A percentile compares a stretch with the other conserved stretches of the same genome.
These are phyloP conservation scores for Tautogolabrus adspersus DNA, from an alignment of 2,113 vertebrate species.

Conservation along the genomic window DNA sequence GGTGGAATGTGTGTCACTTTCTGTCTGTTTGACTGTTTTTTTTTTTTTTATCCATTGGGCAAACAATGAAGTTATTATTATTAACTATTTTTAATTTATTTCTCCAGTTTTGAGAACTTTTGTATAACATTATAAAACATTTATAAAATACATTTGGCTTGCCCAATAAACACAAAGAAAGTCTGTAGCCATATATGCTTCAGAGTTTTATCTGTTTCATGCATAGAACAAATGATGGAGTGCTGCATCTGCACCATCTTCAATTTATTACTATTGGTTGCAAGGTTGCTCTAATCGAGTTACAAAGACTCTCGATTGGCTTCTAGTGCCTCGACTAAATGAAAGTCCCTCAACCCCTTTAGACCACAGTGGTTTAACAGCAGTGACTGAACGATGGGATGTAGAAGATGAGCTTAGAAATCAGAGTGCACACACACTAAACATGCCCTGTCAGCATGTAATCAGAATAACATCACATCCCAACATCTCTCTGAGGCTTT, in stretches of 20 bases:
- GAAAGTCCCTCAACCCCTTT: conserved; percentile 26
- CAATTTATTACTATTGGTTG: conserved; percentile 57
- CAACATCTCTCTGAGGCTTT: conserved; percentile 44
- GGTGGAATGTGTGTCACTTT: too few relatives aligned
- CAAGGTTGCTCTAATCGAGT: conserved; percentile 62
- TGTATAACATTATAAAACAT: too few relatives aligned
- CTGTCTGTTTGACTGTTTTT: too few relatives aligned
- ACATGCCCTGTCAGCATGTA: conserved; percentile 69
- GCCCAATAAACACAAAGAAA: too few relatives aligned
- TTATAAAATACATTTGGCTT: too few relatives aligned
- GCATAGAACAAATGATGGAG: conserved; percentile 31
- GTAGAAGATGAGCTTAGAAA: conserved; percentile 48
- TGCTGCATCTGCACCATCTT: conserved; percentile 55
- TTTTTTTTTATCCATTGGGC: too few relatives aligned
- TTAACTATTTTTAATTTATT: too few relatives aligned
- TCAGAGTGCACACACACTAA: conserved; percentile 11
- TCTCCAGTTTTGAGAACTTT: too few relatives aligned
- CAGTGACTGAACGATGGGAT: conserved; percentile 48
- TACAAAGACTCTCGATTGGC: conserved; percentile 62
- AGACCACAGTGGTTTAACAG: conserved; percentile 38
- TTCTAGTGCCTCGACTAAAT: conserved; percentile 43
- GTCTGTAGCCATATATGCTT: background rate
- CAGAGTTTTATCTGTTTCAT: conserved; percentile 13
- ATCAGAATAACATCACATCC: conserved; percentile 67
- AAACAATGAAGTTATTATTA: background rate